Percentiles rank a stretch among this genome's conserved stretches.
Evolutionary conservation across 2,113 vertebrate genomes (phyloP).

Genomic region (Tretioscincus oriximinensis): DNA sequence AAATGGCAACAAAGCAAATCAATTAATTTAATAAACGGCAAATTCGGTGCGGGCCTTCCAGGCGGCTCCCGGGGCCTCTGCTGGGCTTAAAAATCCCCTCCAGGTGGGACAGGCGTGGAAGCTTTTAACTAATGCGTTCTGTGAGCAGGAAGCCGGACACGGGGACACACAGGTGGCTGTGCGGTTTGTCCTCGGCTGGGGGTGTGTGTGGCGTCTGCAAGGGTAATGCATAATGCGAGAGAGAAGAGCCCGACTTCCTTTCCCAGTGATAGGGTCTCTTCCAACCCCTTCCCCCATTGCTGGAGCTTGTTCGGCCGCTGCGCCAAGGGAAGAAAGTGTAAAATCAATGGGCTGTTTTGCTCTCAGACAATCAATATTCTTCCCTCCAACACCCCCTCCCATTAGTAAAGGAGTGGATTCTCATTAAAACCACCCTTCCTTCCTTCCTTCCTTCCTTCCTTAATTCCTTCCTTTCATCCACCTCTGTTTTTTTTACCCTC

Average conservation of each 20-base stretch:
- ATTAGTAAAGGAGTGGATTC: no score
- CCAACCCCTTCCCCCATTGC: not conserved
- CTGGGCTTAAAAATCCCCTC: not conserved
- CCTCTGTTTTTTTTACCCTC: no score
- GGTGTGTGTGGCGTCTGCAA: not conserved
- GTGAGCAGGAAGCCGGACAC: not conserved
- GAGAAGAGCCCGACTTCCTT: no score
- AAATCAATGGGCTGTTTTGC: slow-evolving; percentile 22
- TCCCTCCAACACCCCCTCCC: no score
- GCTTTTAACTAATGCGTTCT: not conserved
- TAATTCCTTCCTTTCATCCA: no score
- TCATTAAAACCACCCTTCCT: no score
- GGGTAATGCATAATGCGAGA: not conserved
- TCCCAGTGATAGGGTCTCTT: not conserved
- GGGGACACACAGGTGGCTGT: not conserved
- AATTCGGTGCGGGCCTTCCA: no score
- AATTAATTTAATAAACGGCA: not conserved
- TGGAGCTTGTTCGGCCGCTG: not conserved
- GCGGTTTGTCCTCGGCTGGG: not conserved
- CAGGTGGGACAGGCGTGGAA: not conserved
- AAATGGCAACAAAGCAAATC: not conserved
- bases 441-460: not conserved
- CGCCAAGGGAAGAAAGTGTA: not conserved
- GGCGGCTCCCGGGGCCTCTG: not conserved
- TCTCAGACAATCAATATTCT: slow-evolving; percentile 1